Base-by-base conservation (phyloP, 2,113 vertebrate species). In the Telmatochromis brachygnathus region DNA sequence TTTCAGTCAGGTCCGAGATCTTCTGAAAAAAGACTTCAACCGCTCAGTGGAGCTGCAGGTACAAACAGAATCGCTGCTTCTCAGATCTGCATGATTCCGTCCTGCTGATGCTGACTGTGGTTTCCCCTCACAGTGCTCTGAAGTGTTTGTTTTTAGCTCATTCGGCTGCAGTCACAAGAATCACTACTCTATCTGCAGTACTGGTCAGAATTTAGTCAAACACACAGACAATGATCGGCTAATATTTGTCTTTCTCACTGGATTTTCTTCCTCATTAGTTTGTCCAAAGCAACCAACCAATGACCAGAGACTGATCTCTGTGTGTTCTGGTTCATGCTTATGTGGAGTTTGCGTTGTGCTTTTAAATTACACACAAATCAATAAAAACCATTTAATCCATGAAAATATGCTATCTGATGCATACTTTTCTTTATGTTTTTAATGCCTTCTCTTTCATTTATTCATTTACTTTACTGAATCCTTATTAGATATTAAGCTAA, bases 41-140 rank as follows among this genome's bases (percentile, higher is more conserved):
- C 94, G 94, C 39, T 95, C 96, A 1, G 94, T 97, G 39, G 96
- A 97, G 90, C 95, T 97, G 3, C 96, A 97, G 96, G 96, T 96
- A 88, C 23, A n/a, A 81, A 37, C 39, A 75, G 70, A 45, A 47
- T 77, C 2, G 3, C 42, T 77, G 42, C 42, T 17, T 45, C 39
- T 70, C 35, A 42, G 21, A 70, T 15, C 37, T 70, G 3, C n/a
- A 15, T 70, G 37, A 70, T 70, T 45, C 37, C 2, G 2, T 70
- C n/a, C 65, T 70, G 65, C 65, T 45, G 37, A 42, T 45, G 65
- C 21, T 42, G 65, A 42, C 37, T 42, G 37, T 4, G 9, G 23
- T 75, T 75, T 75, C 39, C 14, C 6, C 23, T 75, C 23, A 47
- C 14, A 47, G 39, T 75, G 2, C 13, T 42, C 35, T 70, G 35